Evolutionary conservation across 53 echinoderm and acorn worm species (phyloP).

Genomic region (Echinometra lucunter): DNA sequence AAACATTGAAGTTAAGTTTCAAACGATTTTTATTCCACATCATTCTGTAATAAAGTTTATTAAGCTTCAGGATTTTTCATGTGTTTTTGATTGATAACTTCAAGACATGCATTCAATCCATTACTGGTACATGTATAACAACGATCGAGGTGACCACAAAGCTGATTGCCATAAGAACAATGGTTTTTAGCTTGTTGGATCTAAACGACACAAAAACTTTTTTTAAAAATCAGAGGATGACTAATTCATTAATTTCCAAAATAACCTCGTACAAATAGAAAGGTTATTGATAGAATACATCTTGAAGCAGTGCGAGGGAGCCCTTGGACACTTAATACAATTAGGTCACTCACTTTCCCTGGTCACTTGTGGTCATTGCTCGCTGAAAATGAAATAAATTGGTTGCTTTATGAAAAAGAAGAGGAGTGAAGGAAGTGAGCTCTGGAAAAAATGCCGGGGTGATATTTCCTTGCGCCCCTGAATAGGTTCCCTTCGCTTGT

Average conservation of each 20-base stretch:
- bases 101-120: no score
- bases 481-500: conserved; percentile 46
- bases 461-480: conserved; percentile 48
- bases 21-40: neutral
- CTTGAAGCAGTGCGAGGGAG: neutral
- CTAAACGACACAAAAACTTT: no score
- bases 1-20: no score
- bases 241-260: neutral
- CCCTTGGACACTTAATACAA: conserved; percentile 7
- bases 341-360: conserved; percentile 47
- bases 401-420: neutral
- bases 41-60: neutral
- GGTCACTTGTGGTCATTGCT: conserved; percentile 62
- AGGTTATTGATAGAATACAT: neutral
- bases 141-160: neutral
- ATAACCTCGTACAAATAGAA: neutral
- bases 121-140: no score
- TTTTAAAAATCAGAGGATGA: neutral
- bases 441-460: conserved; percentile 3
- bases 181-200: neutral
- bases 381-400: conserved; percentile 41
- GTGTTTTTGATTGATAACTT: no score
- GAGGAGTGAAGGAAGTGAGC: conserved; percentile 34
- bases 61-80: neutral
- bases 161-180: neutral